Conservation (phyloP, 37 sponge, comb jelly and placozoan species). For the Mnemiopsis leidyi region DNA sequence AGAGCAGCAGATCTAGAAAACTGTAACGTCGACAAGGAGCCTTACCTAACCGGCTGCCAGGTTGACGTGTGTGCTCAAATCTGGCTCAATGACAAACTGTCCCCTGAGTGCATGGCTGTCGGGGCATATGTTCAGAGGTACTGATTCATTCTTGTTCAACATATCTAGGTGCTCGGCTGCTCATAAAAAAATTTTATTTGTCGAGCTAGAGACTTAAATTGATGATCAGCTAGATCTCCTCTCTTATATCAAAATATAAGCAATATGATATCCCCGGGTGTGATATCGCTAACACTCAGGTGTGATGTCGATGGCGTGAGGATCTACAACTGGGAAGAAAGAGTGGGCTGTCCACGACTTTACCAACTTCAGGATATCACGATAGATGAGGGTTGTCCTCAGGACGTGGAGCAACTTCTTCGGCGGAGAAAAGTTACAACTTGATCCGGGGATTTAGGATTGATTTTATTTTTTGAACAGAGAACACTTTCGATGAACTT, state of each 20-base stretch:
- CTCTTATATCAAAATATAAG: too few species aligned
- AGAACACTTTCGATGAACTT: too few species aligned
- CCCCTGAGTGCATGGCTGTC: neutral
- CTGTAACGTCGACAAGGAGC: neutral
- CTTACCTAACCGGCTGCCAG: neutral
- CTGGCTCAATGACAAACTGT: neutral
- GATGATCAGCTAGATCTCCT: too few species aligned
- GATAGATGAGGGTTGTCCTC: neutral
- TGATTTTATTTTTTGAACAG: too few species aligned
- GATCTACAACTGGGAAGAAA: conserved; percentile 1
- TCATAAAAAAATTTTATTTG: too few species aligned
- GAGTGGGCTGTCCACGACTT: neutral
- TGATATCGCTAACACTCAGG: too few species aligned
- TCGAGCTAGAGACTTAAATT: too few species aligned
- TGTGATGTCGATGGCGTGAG: neutral
- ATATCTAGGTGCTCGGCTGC: too few species aligned
- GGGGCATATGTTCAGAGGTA: neutral
- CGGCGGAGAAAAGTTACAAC: neutral
- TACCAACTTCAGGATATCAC: neutral
- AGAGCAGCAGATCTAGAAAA: neutral
- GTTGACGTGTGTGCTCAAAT: neutral
- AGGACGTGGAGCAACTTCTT: neutral
- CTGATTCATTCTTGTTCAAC: neutral
- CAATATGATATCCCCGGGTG: too few species aligned
- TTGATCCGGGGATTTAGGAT: too few species aligned